phyloP scores from a whole-genome alignment of 1,140 invertebrate species.

The Magallana angulata region DNA sequence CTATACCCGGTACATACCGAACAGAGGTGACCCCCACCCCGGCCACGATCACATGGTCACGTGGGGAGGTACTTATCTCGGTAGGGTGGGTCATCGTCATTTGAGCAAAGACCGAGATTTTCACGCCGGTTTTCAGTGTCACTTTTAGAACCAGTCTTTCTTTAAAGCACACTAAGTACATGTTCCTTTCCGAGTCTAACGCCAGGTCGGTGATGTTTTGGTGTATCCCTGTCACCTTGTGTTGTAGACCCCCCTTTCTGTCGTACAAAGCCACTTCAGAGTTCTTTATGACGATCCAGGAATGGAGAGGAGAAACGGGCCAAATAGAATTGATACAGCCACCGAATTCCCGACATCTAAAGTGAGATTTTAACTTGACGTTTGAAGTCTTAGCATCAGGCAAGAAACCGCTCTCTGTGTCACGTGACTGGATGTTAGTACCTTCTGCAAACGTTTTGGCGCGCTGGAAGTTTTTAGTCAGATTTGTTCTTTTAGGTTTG shows the following conservation, averaged over 20 bases:
- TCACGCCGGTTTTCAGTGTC: neutral
- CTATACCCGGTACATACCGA: neutral
- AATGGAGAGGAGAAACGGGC: neutral
- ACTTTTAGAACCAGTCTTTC: conserved; percentile 15
- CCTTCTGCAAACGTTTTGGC: conserved; percentile 20
- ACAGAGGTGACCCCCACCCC: conserved; percentile 14
- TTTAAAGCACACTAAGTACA: conserved; percentile 36
- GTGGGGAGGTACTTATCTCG: neutral
- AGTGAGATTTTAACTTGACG: conserved; percentile 1
- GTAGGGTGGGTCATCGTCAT: conserved; percentile 1
- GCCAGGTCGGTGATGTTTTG: conserved; percentile 17
- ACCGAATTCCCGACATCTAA: neutral
- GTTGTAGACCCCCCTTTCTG: conserved; percentile 4
- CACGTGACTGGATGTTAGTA: neutral
- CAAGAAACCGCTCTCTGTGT: neutral
- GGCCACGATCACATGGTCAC: neutral
- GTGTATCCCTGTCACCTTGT: neutral
- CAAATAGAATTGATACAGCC: conserved; percentile 38
- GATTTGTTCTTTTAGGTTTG: neutral
- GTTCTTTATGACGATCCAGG: conserved; percentile 38
- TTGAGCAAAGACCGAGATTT: conserved; percentile 3
- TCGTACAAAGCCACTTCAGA: conserved; percentile 1
- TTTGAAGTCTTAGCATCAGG: neutral
- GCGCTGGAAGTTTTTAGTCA: conserved; percentile 13
- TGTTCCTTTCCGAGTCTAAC: conserved; percentile 1